Percentiles rank a stretch among this genome's conserved stretches.
Conservation (phyloP, 1,140 invertebrate genomes). For the Drosophila yakuba region DNA sequence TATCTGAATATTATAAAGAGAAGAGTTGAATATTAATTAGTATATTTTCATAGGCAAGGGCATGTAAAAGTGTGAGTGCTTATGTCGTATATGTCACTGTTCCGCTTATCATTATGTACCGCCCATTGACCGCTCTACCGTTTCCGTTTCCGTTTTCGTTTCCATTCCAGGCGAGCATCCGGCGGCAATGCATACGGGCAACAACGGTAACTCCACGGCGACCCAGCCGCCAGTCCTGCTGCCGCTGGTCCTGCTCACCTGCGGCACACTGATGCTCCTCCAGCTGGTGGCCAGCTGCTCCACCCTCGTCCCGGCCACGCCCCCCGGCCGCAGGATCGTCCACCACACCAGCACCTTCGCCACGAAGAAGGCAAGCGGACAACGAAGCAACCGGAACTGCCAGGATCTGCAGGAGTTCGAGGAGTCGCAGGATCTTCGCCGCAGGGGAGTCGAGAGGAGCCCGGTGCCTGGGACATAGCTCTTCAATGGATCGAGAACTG, state of each 20-base stretch:
- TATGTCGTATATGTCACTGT: neutral
- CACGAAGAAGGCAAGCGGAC: conserved; percentile 19
- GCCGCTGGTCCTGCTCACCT: conserved; percentile 54
- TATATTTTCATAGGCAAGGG: neutral
- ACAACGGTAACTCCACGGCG: conserved; percentile 86
- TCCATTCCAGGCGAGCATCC: conserved; percentile 90
- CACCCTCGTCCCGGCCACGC: conserved; percentile 9
- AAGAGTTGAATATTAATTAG: too few relatives aligned
- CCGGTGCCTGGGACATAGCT: conserved; percentile 55
- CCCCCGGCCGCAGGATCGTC: conserved; percentile 8
- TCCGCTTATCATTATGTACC: neutral
- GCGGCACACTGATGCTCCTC: conserved; percentile 41
- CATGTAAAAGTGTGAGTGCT: too few relatives aligned
- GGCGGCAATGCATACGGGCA: conserved; percentile 89
- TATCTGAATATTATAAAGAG: too few relatives aligned
- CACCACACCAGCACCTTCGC: neutral
- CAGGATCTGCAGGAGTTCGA: conserved; percentile 1
- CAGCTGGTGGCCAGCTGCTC: conserved; percentile 17
- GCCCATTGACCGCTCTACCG: neutral
- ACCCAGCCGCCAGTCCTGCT: conserved; percentile 66
- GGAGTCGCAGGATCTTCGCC: neutral
- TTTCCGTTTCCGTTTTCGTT: too few relatives aligned
- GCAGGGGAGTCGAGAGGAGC: neutral
- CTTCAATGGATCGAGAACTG: conserved; percentile 3
- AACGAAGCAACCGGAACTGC: neutral